phyloP scores from a whole-genome alignment of 1,140 invertebrate genomes.

The Atta texana region DNA sequence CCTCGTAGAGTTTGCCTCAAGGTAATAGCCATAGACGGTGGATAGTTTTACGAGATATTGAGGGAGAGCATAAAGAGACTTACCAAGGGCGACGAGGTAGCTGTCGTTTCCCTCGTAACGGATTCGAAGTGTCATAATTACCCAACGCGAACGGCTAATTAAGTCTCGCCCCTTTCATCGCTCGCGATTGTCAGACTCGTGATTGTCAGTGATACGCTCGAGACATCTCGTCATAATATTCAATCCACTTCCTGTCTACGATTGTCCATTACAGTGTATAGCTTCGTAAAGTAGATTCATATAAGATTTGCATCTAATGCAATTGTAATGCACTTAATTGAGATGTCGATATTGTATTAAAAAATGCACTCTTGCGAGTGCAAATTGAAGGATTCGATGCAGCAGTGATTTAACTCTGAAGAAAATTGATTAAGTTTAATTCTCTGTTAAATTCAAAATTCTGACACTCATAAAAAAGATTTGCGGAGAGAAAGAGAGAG shows the following conservation, averaged over 20 bases:
- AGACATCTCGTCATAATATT: constrained; percentile 31
- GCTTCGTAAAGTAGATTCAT: not conserved
- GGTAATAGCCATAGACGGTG: constrained; percentile 32
- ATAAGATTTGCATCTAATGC: not conserved
- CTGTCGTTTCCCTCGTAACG: constrained; percentile 36
- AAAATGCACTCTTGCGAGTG: not conserved
- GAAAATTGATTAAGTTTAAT: not conserved
- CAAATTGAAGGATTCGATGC: not conserved
- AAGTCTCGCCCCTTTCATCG: constrained; percentile 43
- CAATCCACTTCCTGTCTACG: not conserved
- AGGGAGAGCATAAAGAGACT: constrained; percentile 25
- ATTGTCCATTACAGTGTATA: not conserved
- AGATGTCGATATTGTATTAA: not conserved
- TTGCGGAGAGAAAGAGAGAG: too few species aligned
- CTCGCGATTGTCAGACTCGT: not conserved
- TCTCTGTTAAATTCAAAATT: constrained; percentile 4
- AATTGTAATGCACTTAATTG: not conserved
- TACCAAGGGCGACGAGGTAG: not conserved
- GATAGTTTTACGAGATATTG: constrained; percentile 44
- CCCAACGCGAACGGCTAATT: constrained; percentile 50
- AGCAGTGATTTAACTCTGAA: not conserved
- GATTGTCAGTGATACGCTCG: constrained; percentile 1
- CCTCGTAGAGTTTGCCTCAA: constrained; percentile 25
- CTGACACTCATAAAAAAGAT: not conserved
- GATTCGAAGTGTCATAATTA: constrained; percentile 61